Evolutionary conservation across 2,113 vertebrate species (phyloP), one percentile per base, ranked within the genome.

Genomic region (Mohoua ochrocephala): DNA sequence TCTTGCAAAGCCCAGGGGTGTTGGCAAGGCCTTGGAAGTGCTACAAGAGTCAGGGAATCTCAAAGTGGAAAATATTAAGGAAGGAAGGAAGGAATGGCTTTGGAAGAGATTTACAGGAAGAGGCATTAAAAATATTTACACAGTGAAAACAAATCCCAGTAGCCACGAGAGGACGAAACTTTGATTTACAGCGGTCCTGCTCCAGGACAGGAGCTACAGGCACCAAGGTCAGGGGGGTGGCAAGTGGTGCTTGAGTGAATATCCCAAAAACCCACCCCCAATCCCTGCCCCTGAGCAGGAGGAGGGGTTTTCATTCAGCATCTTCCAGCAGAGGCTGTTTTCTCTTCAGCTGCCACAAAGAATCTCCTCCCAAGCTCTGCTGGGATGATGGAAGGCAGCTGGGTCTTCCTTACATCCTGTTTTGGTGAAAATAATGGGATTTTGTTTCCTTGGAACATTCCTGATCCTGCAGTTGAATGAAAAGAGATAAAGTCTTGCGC

Each of bases 371-470:
- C 26, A 4, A 10, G 67, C 57, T 67, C 7, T 28, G 0, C 39
- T 11, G 10, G 37, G 7, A 6, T 22, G 83, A 83, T 50, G 47
- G 91, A 67, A 81, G 39, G 64, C 45, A 70, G 56, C 60, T 87
- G 64, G 27, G 4, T 35, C 68, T 47, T 49, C 59, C 71, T 86
- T 24, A 22, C 53, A 64, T 7, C 39, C 6, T 39, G 2, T 67
- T 91, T 54, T 90, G 41, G 61, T 91, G 63, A 19, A 17, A 60
- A 11, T 31, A 70, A 52, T 1, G 2, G 39, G 30, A 6, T 64
- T 94, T 85, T 79, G 37, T 68, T 93, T 85, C 82, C 54, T 45
- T 80, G 93, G 84, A 65, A 57, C 85, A 23, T 35, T 91, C 69
- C 71, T 93, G 50, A 54, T 76, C 54, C 47, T 86, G 45, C 42